A percentile compares a stretch with the other conserved stretches of the same genome.
These are phyloP conservation scores for Margaritifera margaritifera DNA, from an alignment of 2,888 invertebrate species.

Conservation along the genomic window DNA sequence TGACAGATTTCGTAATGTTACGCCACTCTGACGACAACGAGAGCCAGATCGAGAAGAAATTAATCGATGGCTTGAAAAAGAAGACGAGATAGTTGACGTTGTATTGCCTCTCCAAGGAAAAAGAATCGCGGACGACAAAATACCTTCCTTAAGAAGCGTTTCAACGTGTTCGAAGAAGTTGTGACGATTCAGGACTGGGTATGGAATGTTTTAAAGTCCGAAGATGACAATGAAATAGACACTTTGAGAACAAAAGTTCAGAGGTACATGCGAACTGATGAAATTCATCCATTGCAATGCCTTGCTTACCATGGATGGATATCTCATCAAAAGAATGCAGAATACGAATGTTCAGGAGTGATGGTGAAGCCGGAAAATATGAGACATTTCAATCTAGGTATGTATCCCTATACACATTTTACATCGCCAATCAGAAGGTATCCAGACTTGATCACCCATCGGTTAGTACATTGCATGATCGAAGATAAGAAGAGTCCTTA, in stretches of 20 bases:
- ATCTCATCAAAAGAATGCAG: constrained; percentile 16
- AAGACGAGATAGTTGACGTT: constrained; percentile 14
- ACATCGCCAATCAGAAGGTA: constrained; percentile 34
- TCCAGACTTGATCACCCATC: constrained; percentile 25
- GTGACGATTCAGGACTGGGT: too few relatives aligned
- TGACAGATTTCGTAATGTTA: constrained; percentile 5
- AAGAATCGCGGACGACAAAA: neutral
- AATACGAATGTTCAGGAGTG: constrained; percentile 17
- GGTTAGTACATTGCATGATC: constrained; percentile 36
- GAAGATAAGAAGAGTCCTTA: constrained; percentile 18
- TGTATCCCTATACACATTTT: constrained; percentile 19
- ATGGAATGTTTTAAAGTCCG: neutral
- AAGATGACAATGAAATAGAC: neutral
- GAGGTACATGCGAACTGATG: constrained; percentile 9
- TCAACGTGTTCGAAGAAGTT: too few relatives aligned
- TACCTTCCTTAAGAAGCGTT: neutral
- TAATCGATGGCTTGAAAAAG: constrained; percentile 22
- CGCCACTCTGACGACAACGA: constrained; percentile 34
- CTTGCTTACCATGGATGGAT: constrained; percentile 26
- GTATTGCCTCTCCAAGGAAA: constrained; percentile 28
- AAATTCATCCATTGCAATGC: constrained; percentile 17
- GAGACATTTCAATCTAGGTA: constrained; percentile 31
- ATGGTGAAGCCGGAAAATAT: neutral
- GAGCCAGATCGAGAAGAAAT: constrained; percentile 21
- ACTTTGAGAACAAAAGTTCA: too few relatives aligned